Percentiles rank a stretch among this genome's conserved stretches.
phyloP scores from a whole-genome alignment of 2,113 vertebrate genomes.

The Balaenoptera acutorostrata region DNA sequence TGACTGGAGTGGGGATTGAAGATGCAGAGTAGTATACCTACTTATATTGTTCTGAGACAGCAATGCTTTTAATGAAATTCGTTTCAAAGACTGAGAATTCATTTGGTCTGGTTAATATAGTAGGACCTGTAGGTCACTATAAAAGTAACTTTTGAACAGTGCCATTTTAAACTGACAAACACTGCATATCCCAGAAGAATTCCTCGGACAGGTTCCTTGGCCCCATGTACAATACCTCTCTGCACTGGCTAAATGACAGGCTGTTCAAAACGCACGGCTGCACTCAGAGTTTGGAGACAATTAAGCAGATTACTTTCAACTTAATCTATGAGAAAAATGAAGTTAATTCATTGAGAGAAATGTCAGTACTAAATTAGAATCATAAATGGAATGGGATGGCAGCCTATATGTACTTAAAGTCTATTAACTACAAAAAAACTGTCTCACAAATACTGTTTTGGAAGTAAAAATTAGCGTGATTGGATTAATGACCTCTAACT shows the following conservation, averaged over 20 bases:
- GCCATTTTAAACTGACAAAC: not conserved
- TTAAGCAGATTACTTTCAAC: not conserved
- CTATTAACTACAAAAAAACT: not conserved
- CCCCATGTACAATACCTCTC: not conserved
- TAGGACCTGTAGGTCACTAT: not conserved
- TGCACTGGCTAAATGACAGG: not conserved
- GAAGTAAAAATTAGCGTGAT: not conserved
- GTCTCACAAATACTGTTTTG: not conserved
- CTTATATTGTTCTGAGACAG: not conserved
- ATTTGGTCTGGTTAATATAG: not conserved
- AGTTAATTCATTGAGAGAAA: not conserved
- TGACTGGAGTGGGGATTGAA: not conserved
- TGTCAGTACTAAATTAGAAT: not conserved
- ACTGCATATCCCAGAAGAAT: not conserved
- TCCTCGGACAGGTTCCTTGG: not conserved
- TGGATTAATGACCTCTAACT: not conserved
- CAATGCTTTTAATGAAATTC: not conserved
- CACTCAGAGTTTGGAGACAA: not conserved
- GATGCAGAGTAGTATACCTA: not conserved
- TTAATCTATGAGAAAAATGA: constrained; percentile 20
- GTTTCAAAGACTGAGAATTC: not conserved
- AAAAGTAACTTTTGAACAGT: not conserved
- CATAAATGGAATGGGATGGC: not conserved
- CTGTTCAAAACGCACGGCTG: not conserved
- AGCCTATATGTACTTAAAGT: not conserved